Evolutionary conservation across 2,797 vertebrate genomes (phyloP), one percentile per base, ranked within the genome.

Genomic region (Cephalopachus bancanus): DNA sequence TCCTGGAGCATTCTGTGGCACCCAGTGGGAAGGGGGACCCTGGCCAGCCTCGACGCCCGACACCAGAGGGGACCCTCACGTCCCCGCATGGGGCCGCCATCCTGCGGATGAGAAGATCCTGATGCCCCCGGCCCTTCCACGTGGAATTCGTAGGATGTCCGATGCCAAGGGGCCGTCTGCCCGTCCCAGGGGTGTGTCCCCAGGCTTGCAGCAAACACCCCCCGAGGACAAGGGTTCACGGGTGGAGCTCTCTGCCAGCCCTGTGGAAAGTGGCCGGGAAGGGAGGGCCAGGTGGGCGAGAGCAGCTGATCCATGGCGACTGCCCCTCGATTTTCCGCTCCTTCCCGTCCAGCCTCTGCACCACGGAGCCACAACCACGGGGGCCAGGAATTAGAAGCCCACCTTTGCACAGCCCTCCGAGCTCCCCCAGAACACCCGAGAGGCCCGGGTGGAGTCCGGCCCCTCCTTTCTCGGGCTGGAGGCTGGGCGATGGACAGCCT

Each of bases 281-380:
- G 76, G 1, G 2, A n/a, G 55, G 62, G 53, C 30, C 33, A 37
- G 30, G 65, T n/a, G 65, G 28, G 28, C n/a, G 37, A 37, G 37
- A 37, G 37, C 22, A 3, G 49, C 12, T 5, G 69, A 20, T 72
- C 72, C 0, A 74, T 33, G 2, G 6, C 14, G 24, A 74, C 22
- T 5, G 20, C 81, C 19, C 2, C 7, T 44, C 11, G n/a, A 5
- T 33, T 37, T 22, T 16, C 28, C 17, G 6, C 5, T 28, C 75
- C 6, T 30, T n/a, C 3, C 69, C 10, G n/a, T 30, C 57, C 2
- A 3, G 62, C 7, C 0, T 16, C 0, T 3, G 3, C 5, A 15
- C 37, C 22, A 7, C 12, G 51, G 1, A 1, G 37, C n/a, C 20
- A 20, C 20, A 71, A 1, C 53, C 76, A 9, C 16, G 5, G 44